These are phyloP conservation scores for Forbesichthys agassizii DNA, from an alignment of 2,113 vertebrate species.

Conservation along the genomic window DNA sequence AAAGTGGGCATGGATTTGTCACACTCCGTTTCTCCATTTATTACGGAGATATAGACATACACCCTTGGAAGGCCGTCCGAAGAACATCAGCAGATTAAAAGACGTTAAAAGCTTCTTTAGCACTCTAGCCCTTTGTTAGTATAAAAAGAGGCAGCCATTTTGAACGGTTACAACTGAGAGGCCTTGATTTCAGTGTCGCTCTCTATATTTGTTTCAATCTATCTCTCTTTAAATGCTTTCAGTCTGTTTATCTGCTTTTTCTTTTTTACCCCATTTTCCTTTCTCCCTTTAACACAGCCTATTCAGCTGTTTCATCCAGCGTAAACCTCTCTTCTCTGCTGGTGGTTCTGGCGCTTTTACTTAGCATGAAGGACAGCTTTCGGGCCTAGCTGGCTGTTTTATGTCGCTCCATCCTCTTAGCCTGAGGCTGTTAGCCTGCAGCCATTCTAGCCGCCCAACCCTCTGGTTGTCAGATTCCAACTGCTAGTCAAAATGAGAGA, in stretches of 20 bases:
- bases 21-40: slow-evolving; percentile 63
- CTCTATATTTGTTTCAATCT: slow-evolving; percentile 4
- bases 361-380: slow-evolving; percentile 33
- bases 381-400: slow-evolving; percentile 2
- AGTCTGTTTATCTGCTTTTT: neutral
- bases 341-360: slow-evolving; percentile 15
- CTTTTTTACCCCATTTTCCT: neutral
- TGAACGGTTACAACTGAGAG: slow-evolving; percentile 11
- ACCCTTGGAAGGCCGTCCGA: slow-evolving; percentile 50
- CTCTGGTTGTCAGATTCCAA: slow-evolving; percentile 20
- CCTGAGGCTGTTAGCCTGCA: slow-evolving; percentile 36
- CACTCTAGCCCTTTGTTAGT: slow-evolving; percentile 17
- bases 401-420: slow-evolving; percentile 10
- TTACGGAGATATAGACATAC: slow-evolving; percentile 54
- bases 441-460: slow-evolving; percentile 26
- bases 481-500: neutral
- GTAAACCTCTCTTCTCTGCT: neutral
- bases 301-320: neutral
- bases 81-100: slow-evolving; percentile 47
- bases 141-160: slow-evolving; percentile 36
- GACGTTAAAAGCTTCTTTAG: slow-evolving; percentile 41
- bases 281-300: neutral
- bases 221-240: neutral
- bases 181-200: slow-evolving; percentile 11
- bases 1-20: slow-evolving; percentile 68